A percentile compares a stretch with the other conserved stretches of the same genome.
phyloP scores from a whole-genome alignment of 2,888 invertebrate genomes.

The Oscheius sp. region DNA sequence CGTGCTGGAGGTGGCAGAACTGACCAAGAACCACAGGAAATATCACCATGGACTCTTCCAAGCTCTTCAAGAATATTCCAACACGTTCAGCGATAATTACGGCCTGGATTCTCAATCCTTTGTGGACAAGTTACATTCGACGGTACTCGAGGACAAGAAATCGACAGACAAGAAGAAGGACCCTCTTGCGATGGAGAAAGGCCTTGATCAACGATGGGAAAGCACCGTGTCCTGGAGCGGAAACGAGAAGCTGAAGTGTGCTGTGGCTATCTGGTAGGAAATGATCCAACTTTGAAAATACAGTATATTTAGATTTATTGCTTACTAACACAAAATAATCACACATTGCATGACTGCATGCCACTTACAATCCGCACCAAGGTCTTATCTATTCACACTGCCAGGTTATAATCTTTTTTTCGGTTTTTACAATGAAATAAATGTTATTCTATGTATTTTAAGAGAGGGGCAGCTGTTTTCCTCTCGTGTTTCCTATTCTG shows the following conservation, averaged over 20 bases:
- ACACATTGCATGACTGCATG: not conserved
- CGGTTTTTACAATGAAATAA: not conserved
- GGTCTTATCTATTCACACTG: not conserved
- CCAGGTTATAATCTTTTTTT: not conserved
- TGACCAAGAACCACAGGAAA: not conserved
- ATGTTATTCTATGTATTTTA: not conserved
- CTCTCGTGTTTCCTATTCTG: too few species aligned
- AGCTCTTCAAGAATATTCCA: constrained; percentile 1
- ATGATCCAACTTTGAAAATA: not conserved
- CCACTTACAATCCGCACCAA: not conserved
- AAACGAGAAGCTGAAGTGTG: constrained; percentile 11
- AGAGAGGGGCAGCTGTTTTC: too few species aligned
- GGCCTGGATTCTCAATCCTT: constrained; percentile 7
- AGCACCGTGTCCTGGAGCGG: constrained; percentile 1
- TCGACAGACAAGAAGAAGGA: too few species aligned
- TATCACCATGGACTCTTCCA: constrained; percentile 18
- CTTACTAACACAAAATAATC: not conserved
- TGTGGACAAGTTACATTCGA: not conserved
- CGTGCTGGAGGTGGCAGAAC: not conserved
- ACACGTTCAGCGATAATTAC: not conserved
- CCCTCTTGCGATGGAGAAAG: too few species aligned
- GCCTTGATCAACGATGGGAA: not conserved
- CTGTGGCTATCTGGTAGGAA: constrained; percentile 21
- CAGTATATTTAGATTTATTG: not conserved
- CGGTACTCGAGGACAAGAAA: not conserved